Evolutionary conservation across 2,797 vertebrate genomes (phyloP), one percentile per base, ranked within the genome.

Genomic region (Chelmon rostratus): DNA sequence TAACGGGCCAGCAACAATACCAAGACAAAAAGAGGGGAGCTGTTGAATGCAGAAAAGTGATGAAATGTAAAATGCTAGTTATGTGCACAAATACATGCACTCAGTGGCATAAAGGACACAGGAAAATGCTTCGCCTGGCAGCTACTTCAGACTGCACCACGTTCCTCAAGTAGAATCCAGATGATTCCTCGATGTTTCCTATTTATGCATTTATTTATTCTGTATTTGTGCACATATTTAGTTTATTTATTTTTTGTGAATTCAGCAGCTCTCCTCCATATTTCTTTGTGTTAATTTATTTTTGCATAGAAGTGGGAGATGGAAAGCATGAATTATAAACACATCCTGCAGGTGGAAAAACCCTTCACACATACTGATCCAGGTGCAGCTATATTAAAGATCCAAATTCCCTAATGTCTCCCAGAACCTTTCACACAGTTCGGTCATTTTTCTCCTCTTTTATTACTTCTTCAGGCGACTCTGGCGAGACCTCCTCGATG

Each of bases 401-500:
- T 46, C 3, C 4, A 35, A 35, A 35, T 28, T 69, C 18, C 21
- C 3, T 8, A 21, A 21, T 9, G 6, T 50, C 42, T 23, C 11
- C 3, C 11, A 37, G 21, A 23, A 23, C 15, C 56, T 47, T 16
- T 6, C 3, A 15, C 15, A 16, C 23, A 38, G 2, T 21, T 66
- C 5, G 12, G 6, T 56, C 8, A 49, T 9, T 31, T 63, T 38
- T 13, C 8, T 63, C n/a, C 11, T 38, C 46, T 73, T 49, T 21
- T 79, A 9, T 73, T 12, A 54, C 46, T 25, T 13, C 15, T 78
- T 68, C 28, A 98, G 97, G 97, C 85, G 97, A 98, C 89, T 95
- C 94, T 77, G 96, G 95, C 28, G 95, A 96, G 89, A 94, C 96
- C 90, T 95, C 96, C 81, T 95, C 96, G 37, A 95, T 98, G 85